phyloP scores from a whole-genome alignment of 2,797 vertebrate genomes.

The Myiotriccus ornatus region DNA sequence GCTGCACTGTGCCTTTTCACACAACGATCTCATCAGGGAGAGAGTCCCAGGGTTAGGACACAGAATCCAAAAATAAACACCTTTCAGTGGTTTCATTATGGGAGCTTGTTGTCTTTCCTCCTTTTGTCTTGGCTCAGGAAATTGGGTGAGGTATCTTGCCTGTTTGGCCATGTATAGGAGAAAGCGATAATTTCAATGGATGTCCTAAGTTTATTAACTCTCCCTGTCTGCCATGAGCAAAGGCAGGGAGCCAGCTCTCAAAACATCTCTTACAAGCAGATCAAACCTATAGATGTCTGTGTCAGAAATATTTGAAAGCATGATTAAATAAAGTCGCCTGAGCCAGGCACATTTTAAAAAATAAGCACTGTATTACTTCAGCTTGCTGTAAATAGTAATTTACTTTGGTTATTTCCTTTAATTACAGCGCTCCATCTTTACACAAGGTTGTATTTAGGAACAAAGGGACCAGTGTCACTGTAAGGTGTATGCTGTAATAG shows the following conservation, averaged over 20 bases:
- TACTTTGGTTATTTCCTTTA: conserved; percentile 61
- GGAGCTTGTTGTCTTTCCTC: not conserved
- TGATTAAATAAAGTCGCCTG: not conserved
- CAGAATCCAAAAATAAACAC: conserved; percentile 51
- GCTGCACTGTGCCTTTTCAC: conserved; percentile 48
- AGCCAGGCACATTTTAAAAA: not conserved
- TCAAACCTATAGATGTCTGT: not conserved
- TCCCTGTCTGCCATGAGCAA: not conserved
- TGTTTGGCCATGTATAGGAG: not conserved
- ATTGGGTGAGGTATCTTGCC: not conserved
- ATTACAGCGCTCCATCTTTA: conserved; percentile 64
- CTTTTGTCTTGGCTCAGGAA: conserved; percentile 31
- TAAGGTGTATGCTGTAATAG: conserved; percentile 64
- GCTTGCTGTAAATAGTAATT: conserved; percentile 53
- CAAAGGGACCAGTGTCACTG: conserved; percentile 56
- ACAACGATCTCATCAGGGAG: conserved; percentile 40
- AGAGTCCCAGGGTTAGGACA: conserved; percentile 24
- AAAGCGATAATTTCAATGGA: not conserved
- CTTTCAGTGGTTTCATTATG: conserved; percentile 43
- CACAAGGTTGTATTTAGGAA: conserved; percentile 52
- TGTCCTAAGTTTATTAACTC: conserved; percentile 15
- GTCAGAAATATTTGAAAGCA: conserved; percentile 10
- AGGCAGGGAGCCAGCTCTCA: not conserved
- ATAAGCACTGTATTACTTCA: not conserved
- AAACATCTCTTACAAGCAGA: not conserved